These are phyloP conservation scores for Trissolcus brochymenae DNA, from an alignment of 2,888 invertebrate genomes.

Conservation along the genomic window DNA sequence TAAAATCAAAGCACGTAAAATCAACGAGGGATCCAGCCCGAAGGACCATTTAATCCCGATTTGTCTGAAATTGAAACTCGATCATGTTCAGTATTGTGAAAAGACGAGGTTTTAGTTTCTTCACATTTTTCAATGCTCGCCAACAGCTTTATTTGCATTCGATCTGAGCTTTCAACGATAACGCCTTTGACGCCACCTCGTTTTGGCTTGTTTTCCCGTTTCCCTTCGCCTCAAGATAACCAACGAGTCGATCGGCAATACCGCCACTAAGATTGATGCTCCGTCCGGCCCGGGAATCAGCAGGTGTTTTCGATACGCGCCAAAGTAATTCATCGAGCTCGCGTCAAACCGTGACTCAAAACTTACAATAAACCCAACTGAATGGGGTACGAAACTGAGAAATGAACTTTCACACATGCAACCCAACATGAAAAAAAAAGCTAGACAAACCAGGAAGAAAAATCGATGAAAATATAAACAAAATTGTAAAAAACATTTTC, in stretches of 20 bases:
- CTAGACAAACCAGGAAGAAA: too few relatives aligned
- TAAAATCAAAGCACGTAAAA: slow-evolving; percentile 4
- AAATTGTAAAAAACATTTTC: too few relatives aligned
- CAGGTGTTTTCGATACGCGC: slow-evolving; percentile 65
- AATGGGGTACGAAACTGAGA: neutral
- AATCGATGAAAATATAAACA: too few relatives aligned
- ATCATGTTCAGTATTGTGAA: slow-evolving; percentile 20
- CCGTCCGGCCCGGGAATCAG: slow-evolving; percentile 67
- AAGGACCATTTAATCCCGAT: slow-evolving; percentile 36
- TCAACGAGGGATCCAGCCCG: slow-evolving; percentile 4
- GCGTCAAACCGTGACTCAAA: slow-evolving; percentile 12
- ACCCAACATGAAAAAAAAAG: too few relatives aligned
- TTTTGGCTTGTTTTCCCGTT: slow-evolving; percentile 20
- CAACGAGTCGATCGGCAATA: slow-evolving; percentile 25
- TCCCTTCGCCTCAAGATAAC: slow-evolving; percentile 9
- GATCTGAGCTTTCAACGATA: slow-evolving; percentile 26
- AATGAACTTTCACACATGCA: neutral
- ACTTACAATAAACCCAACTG: neutral
- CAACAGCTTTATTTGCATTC: slow-evolving; percentile 46
- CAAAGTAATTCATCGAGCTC: slow-evolving; percentile 68
- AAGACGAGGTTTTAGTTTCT: slow-evolving; percentile 28
- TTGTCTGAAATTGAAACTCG: slow-evolving; percentile 38
- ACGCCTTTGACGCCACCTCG: slow-evolving; percentile 24
- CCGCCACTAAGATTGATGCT: slow-evolving; percentile 67
- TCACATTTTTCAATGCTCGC: slow-evolving; percentile 28